Percentiles rank a stretch among this genome's conserved stretches.
These are phyloP conservation scores for Lochmaea crataegi DNA, from an alignment of 2,888 invertebrate genomes.

Conservation along the genomic window DNA sequence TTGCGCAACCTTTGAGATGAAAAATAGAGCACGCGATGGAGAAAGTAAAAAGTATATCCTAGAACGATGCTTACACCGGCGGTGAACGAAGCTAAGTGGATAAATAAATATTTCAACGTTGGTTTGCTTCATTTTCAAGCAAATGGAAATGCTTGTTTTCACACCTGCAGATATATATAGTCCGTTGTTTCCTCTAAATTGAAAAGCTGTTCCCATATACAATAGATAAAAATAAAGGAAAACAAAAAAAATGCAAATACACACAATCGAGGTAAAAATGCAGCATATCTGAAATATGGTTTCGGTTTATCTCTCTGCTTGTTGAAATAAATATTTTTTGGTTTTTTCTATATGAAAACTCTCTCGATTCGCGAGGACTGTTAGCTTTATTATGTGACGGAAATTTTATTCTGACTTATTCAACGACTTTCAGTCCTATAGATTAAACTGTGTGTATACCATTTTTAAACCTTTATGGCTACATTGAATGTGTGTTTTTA, in stretches of 20 bases:
- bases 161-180: slow-evolving; percentile 50
- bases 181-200: slow-evolving; percentile 48
- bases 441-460: slow-evolving; percentile 7
- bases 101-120: slow-evolving; percentile 59
- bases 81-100: slow-evolving; percentile 55
- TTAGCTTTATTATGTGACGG: slow-evolving; percentile 31
- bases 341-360: slow-evolving; percentile 33
- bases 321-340: slow-evolving; percentile 32
- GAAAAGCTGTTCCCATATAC: slow-evolving; percentile 45
- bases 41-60: slow-evolving; percentile 22
- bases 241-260: slow-evolving; percentile 35
- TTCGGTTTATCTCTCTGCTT: slow-evolving; percentile 38
- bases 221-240: slow-evolving; percentile 43
- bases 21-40: background rate
- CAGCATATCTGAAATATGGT: slow-evolving; percentile 37
- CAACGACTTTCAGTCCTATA: slow-evolving; percentile 9
- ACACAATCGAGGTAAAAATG: slow-evolving; percentile 43
- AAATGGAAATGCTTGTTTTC: slow-evolving; percentile 55
- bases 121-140: slow-evolving; percentile 55
- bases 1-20: background rate
- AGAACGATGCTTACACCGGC: slow-evolving; percentile 37
- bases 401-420: slow-evolving; percentile 34
- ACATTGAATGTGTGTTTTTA: background rate
- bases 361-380: slow-evolving; percentile 27
- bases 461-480: background rate